Evolutionary conservation across 2,797 vertebrate genomes (phyloP).

Genomic region (Sternarchorhynchus goeldii): DNA sequence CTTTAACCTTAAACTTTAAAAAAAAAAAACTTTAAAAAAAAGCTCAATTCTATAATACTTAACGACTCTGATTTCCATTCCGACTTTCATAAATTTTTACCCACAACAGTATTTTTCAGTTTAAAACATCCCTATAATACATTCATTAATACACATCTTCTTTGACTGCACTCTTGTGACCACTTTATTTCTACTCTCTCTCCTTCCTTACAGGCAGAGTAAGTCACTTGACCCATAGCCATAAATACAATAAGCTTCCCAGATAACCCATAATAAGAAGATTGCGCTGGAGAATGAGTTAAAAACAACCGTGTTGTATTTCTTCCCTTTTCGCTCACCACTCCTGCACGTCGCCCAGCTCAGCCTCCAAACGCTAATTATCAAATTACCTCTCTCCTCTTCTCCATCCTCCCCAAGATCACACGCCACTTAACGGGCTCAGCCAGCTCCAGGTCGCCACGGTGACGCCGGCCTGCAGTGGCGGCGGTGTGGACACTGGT

Average conservation of each 20-base stretch:
- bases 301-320: slow-evolving; percentile 33
- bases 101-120: not conserved
- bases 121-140: not conserved
- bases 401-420: slow-evolving; percentile 6
- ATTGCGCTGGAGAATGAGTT: slow-evolving; percentile 1
- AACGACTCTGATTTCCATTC: not conserved
- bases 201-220: not conserved
- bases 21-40: too few relatives aligned
- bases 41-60: too few relatives aligned
- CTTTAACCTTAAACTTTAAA: too few relatives aligned
- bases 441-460: slow-evolving; percentile 7
- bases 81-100: not conserved
- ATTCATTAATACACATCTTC: too few relatives aligned
- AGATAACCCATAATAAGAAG: slow-evolving; percentile 21
- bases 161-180: too few relatives aligned
- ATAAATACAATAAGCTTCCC: slow-evolving; percentile 13
- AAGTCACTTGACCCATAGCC: slow-evolving; percentile 5
- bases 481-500: not conserved
- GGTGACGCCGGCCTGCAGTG: not conserved
- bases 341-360: not conserved
- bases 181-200: not conserved
- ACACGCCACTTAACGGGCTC: slow-evolving; percentile 2
- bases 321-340: slow-evolving; percentile 15
- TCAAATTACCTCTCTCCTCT: slow-evolving; percentile 6
- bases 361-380: slow-evolving; percentile 28